Percentiles rank a stretch among this genome's conserved stretches.
phyloP scores from a whole-genome alignment of 2,888 invertebrate genomes.

The Caradrina kadenii region DNA sequence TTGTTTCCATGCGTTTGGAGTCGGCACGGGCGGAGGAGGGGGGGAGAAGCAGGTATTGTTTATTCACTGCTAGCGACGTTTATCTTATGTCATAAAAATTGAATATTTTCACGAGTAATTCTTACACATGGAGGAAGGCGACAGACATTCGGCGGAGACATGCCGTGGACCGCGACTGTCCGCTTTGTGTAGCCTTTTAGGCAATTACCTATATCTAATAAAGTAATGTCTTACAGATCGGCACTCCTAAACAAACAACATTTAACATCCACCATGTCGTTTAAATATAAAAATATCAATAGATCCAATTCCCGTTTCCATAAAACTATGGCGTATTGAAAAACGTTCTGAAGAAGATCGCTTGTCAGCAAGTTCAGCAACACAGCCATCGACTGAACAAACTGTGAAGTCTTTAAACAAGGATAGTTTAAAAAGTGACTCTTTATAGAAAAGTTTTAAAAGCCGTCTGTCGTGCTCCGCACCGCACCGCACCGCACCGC shows the following conservation, averaged over 20 bases:
- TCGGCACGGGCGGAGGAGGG: neutral
- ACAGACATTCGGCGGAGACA: neutral
- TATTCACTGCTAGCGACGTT: slow-evolving; percentile 14
- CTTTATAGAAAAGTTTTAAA: slow-evolving; percentile 36
- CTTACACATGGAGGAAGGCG: neutral
- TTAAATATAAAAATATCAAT: too few species aligned
- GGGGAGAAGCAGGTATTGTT: slow-evolving; percentile 15
- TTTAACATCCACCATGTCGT: too few species aligned
- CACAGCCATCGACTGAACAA: slow-evolving; percentile 3
- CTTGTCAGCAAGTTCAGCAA: neutral
- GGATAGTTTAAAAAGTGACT: slow-evolving; percentile 35
- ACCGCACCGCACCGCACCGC: slow-evolving; percentile 8
- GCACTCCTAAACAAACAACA: too few species aligned
- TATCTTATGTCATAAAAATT: slow-evolving; percentile 1
- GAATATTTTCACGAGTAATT: neutral
- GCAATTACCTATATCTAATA: too few species aligned
- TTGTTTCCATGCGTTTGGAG: slow-evolving; percentile 25
- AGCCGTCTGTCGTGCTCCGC: slow-evolving; percentile 23
- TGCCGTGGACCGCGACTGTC: neutral
- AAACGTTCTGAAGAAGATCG: neutral
- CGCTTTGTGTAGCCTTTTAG: too few species aligned
- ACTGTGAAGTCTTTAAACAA: slow-evolving; percentile 14
- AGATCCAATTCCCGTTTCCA: neutral
- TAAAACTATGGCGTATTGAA: neutral
- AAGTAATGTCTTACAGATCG: too few species aligned